A percentile compares a stretch with the other conserved stretches of the same genome.
These are phyloP conservation scores for Nasonia longicornis DNA, from an alignment of 1,140 invertebrate species.

Conservation along the genomic window DNA sequence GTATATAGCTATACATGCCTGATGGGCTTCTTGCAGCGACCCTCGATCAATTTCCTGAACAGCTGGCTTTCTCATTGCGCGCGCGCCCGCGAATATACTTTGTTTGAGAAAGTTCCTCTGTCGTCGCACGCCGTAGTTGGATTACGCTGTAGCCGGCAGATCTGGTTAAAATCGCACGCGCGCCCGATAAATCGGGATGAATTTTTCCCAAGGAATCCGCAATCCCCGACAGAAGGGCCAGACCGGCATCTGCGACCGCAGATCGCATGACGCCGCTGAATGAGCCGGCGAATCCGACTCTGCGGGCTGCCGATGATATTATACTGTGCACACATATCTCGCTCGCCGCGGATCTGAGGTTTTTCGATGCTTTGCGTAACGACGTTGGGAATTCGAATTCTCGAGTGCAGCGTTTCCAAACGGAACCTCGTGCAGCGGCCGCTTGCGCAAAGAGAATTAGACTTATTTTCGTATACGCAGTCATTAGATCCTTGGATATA, in stretches of 20 bases:
- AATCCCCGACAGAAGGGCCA: neutral
- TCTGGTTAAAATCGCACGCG: too few relatives aligned
- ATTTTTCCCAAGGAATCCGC: neutral
- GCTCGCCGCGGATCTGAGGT: neutral
- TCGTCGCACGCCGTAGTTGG: too few relatives aligned
- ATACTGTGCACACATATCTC: neutral
- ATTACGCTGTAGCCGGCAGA: too few relatives aligned
- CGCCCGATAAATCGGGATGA: neutral
- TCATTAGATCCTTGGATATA: conserved; percentile 32
- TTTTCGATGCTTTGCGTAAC: neutral
- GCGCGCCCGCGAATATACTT: neutral
- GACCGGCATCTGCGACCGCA: neutral
- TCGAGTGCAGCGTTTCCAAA: neutral
- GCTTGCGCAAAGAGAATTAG: conserved; percentile 14
- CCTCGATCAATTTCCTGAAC: conserved; percentile 44
- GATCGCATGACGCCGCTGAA: neutral
- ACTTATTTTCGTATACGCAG: conserved; percentile 13
- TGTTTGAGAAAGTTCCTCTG: neutral
- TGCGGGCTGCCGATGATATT: neutral
- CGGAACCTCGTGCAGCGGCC: neutral
- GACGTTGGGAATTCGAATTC: neutral
- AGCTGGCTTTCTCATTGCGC: conserved; percentile 19
- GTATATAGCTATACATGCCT: too few relatives aligned
- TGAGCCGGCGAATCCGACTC: too few relatives aligned
- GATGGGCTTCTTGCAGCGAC: neutral